Base-by-base conservation (phyloP, 2,797 vertebrate genomes). In the Kryptolebias ocellatus region DNA sequence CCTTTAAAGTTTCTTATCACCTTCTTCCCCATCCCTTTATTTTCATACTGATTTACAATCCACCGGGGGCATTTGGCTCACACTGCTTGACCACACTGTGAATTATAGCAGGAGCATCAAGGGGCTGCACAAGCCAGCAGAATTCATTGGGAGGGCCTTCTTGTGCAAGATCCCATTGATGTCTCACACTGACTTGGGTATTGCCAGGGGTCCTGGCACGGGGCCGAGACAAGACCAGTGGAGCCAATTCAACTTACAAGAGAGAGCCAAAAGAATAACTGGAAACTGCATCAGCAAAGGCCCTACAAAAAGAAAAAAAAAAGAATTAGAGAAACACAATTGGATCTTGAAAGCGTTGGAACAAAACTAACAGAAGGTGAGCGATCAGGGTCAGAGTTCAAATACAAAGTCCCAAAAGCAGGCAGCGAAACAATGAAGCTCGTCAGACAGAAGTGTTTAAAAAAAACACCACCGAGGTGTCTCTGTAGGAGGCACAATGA, bases 271-370 rank as follows among this genome's bases (percentile, higher is more conserved):
- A 93, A 91, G 93, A 94, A 94, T 94, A 92, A 92, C 90, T 91
- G 93, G 93, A 94, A 95, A 90, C 90, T 88, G 89, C 92, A 92
- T 92, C 90, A 93, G 90, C 89, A 89, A 80, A 92, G 86, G 70
- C 70, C 83, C 83, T 86, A 82, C 64, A 83, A 81, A 87, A 87
- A 85, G 11, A 45, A 2, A 28, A 20, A 80, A 78, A 76, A 85
- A 78, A 74, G 77, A 74, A 42, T 55, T 68, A 83, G 83, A 88
- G 84, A 78, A 90, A 94, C 93, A 93, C 92, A 92, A 94, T 93
- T 88, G 82, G 91, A 90, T 94, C 92, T 92, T 92, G 88, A 92
- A 93, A 93, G 90, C 56, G 37, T 88, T 92, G 90, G 85, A 92
- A 92, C 89, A 90, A 85, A 93, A 90, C 91, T 83, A 93, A 90